These are phyloP conservation scores for Ophiothrix spiculata DNA, from an alignment of 35 echinoderm and acorn worm species.

Conservation along the genomic window DNA sequence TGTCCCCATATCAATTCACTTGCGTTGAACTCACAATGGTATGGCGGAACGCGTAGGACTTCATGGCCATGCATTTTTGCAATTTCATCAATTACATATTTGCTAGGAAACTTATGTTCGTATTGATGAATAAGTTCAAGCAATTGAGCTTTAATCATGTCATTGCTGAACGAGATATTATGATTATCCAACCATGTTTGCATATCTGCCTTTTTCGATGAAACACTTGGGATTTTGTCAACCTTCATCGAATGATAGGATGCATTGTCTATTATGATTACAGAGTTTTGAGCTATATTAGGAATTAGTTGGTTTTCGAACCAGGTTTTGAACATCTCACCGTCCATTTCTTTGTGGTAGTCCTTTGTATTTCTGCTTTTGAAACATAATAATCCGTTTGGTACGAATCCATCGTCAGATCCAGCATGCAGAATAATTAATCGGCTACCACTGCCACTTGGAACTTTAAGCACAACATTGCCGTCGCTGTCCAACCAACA, in stretches of 20 bases:
- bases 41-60: neutral
- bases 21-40: neutral
- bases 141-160: neutral
- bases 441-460: neutral
- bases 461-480: neutral
- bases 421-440: neutral
- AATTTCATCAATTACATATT: neutral
- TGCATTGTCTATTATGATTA: neutral
- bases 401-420: neutral
- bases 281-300: neutral
- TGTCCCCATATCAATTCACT: neutral
- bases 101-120: neutral
- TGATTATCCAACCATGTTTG: neutral
- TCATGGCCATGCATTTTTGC: neutral
- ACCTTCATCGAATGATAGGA: neutral
- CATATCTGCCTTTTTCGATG: neutral
- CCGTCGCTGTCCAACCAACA: neutral
- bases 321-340: neutral
- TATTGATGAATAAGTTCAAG: neutral
- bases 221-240: neutral
- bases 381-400: neutral
- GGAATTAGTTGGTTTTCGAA: neutral
- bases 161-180: neutral
- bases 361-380: too few relatives aligned
- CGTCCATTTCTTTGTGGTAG: neutral